Percentiles rank a stretch among this genome's conserved stretches.
Conservation (phyloP, 2,113 vertebrate species). For the Saccopteryx leptura region DNA sequence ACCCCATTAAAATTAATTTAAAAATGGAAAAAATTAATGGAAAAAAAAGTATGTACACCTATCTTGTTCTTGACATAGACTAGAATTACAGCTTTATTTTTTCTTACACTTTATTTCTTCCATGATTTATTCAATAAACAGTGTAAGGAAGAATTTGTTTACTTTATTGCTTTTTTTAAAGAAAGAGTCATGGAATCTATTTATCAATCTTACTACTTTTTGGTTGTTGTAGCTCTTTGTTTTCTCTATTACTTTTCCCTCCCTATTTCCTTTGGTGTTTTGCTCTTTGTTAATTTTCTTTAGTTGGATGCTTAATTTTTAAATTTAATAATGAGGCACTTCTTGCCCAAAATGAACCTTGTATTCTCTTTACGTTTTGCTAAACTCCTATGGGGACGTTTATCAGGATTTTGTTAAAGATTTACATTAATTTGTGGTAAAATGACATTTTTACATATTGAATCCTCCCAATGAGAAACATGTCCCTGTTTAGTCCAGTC, state of each 20-base stretch:
- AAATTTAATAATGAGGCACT: slow-evolving; percentile 64
- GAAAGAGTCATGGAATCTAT: slow-evolving; percentile 59
- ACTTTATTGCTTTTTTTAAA: slow-evolving; percentile 55
- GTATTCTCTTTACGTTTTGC: slow-evolving; percentile 61
- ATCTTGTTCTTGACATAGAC: background rate
- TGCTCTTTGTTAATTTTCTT: slow-evolving; percentile 56
- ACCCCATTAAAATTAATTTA: too few relatives aligned
- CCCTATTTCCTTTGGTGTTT: slow-evolving; percentile 61
- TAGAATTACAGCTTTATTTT: slow-evolving; percentile 52
- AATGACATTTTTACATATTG: slow-evolving; percentile 71
- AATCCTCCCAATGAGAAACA: slow-evolving; percentile 53
- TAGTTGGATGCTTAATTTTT: slow-evolving; percentile 61
- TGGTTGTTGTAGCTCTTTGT: slow-evolving; percentile 48
- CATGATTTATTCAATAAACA: slow-evolving; percentile 60
- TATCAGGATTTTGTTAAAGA: slow-evolving; percentile 77
- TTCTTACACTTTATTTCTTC: slow-evolving; percentile 52
- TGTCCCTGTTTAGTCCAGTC: slow-evolving; percentile 34
- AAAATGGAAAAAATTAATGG: background rate
- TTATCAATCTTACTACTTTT: slow-evolving; percentile 69
- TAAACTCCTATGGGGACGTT: slow-evolving; percentile 36
- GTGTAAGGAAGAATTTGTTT: slow-evolving; percentile 22
- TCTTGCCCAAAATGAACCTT: slow-evolving; percentile 27
- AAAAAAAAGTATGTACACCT: background rate
- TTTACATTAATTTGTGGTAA: slow-evolving; percentile 71
- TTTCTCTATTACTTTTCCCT: slow-evolving; percentile 62